phyloP scores from a whole-genome alignment of 2,888 invertebrate species.

The Coenonympha glycerion region DNA sequence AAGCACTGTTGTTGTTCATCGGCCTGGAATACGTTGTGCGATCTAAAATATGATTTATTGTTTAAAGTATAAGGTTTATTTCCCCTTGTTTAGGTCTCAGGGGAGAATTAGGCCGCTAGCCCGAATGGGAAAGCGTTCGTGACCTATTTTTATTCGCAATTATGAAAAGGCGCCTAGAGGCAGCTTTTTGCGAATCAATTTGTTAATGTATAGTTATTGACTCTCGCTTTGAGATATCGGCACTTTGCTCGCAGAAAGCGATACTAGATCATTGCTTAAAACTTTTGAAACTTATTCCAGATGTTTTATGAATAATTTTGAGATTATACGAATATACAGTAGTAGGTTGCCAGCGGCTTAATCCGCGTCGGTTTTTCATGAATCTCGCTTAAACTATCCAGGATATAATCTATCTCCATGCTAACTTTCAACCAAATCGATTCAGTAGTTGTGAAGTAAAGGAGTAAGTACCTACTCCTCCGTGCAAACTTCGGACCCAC shows the following conservation, averaged over 20 bases:
- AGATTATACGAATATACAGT: too few relatives aligned
- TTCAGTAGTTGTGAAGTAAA: too few relatives aligned
- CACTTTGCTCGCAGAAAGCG: not conserved
- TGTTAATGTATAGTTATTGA: conserved; percentile 17
- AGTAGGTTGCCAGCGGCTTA: too few relatives aligned
- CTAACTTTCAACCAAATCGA: too few relatives aligned
- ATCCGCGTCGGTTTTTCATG: too few relatives aligned
- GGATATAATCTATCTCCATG: too few relatives aligned
- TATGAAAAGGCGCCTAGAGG: conserved; percentile 34
- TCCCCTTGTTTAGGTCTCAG: conserved; percentile 15
- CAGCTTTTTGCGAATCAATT: conserved; percentile 30
- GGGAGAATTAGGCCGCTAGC: conserved; percentile 29
- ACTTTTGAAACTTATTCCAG: not conserved
- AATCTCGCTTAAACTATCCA: not conserved
- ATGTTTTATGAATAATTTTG: too few relatives aligned
- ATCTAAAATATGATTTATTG: conserved; percentile 44
- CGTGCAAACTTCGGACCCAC: too few relatives aligned
- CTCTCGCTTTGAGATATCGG: not conserved
- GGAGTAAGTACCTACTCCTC: too few relatives aligned
- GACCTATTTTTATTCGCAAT: conserved; percentile 34
- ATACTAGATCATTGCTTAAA: not conserved
- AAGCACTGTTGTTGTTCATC: conserved; percentile 50
- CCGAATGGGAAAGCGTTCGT: conserved; percentile 28
- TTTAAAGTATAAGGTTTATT: conserved; percentile 35
- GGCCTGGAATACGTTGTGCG: conserved; percentile 36